Conservation (phyloP, 2,113 vertebrate species). For the Tursiops truncatus region DNA sequence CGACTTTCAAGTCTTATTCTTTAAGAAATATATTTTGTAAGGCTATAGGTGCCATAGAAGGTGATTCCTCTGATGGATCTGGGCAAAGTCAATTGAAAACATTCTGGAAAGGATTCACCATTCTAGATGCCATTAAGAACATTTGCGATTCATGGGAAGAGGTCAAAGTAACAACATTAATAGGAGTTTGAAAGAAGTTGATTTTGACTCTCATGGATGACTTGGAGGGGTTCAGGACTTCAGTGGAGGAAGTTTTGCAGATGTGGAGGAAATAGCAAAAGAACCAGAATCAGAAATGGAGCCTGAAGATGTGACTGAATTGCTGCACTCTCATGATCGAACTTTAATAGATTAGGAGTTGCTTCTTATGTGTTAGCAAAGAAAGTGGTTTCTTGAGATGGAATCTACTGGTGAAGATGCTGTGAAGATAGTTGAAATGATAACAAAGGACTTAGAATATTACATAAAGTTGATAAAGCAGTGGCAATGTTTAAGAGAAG, state of each 20-base stretch:
- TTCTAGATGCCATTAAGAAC: neutral
- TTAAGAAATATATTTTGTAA: neutral
- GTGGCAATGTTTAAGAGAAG: neutral
- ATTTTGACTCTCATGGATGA: neutral
- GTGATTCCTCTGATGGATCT: neutral
- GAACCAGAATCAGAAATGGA: neutral
- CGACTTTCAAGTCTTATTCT: neutral
- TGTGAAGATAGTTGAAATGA: neutral
- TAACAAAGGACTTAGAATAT: neutral
- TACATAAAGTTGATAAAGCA: neutral
- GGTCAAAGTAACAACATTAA: neutral
- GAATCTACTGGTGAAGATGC: neutral
- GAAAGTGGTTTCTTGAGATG: neutral
- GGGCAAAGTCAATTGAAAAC: neutral
- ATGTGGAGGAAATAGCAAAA: neutral
- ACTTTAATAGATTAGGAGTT: neutral
- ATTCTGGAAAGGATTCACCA: neutral
- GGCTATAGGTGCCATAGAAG: neutral
- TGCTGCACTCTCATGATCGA: neutral
- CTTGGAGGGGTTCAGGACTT: neutral
- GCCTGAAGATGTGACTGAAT: neutral
- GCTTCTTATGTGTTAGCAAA: neutral
- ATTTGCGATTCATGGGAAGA: neutral
- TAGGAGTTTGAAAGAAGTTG: neutral
- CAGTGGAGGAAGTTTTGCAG: neutral